Conservation (phyloP, 1,140 invertebrate genomes). For the Drosophila pseudoobscura region DNA sequence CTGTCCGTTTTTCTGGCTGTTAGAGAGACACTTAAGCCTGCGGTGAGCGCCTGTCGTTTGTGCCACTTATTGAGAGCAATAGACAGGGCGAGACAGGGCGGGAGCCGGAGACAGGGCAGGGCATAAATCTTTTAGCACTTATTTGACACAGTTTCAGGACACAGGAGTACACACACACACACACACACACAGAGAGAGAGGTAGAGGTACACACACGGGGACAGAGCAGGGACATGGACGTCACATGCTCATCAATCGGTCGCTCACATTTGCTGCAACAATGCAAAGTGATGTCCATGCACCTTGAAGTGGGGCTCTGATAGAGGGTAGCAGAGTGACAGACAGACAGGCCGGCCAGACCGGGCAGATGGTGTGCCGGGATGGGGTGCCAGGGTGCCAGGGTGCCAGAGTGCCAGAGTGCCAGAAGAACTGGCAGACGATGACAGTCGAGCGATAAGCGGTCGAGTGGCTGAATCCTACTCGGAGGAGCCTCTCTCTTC, state of each 20-base stretch:
- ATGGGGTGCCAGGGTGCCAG: conserved; percentile 17
- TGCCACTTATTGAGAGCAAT: conserved; percentile 70
- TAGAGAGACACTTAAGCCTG: conserved; percentile 74
- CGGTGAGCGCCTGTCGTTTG: conserved; percentile 56
- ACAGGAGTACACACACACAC: conserved; percentile 23
- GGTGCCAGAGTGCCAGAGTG: conserved; percentile 10
- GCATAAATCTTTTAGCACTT: conserved; percentile 81
- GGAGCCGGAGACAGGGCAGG: conserved; percentile 18
- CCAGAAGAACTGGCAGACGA: conserved; percentile 56
- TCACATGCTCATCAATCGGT: conserved; percentile 69
- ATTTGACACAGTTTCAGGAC: conserved; percentile 72
- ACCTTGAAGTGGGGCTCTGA: conserved; percentile 46
- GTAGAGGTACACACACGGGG: too few species aligned
- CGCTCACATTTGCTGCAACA: conserved; percentile 54
- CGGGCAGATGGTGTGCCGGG: too few species aligned
- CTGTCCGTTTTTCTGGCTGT: conserved; percentile 37
- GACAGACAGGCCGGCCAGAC: too few species aligned
- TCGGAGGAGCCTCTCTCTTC: not conserved
- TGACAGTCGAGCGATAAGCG: conserved; percentile 67
- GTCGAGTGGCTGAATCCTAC: conserved; percentile 50
- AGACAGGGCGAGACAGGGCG: conserved; percentile 23
- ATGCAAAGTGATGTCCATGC: conserved; percentile 57
- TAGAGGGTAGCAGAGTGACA: not conserved
- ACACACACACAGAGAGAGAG: not conserved
- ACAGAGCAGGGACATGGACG: conserved; percentile 4